Conservation (phyloP, 2,113 vertebrate species). For the Poicephalus meyeri region DNA sequence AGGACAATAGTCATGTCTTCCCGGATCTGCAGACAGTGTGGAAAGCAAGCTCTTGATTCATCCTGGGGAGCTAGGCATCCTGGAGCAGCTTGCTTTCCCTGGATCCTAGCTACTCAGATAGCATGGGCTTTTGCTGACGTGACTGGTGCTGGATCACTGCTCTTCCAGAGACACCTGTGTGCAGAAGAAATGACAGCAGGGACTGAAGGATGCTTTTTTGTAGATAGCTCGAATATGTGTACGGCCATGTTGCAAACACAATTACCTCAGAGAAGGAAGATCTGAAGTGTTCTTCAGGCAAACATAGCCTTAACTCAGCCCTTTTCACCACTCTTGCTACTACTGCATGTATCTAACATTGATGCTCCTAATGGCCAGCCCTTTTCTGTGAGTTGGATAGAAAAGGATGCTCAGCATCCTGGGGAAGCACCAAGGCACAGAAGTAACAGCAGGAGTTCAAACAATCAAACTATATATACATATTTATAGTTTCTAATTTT, state of each 20-base stretch:
- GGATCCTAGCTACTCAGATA: background rate
- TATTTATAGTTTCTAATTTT: background rate
- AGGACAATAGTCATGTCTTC: background rate
- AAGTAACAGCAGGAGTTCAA: background rate
- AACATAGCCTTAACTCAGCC: background rate
- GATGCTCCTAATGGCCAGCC: background rate
- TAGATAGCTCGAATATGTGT: background rate
- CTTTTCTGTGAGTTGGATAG: background rate
- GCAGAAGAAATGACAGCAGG: background rate
- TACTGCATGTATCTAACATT: too few relatives aligned
- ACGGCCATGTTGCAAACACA: background rate
- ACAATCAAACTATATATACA: background rate
- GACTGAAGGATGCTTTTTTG: background rate
- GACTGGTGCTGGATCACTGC: background rate
- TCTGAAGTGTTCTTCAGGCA: background rate
- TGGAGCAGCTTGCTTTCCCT: background rate
- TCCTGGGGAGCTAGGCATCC: background rate
- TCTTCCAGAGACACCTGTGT: background rate
- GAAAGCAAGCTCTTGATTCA: background rate
- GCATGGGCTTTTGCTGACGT: background rate
- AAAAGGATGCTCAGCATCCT: background rate
- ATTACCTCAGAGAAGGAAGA: background rate
- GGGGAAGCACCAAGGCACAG: background rate
- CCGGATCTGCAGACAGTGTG: background rate
- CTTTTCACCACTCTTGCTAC: background rate